phyloP scores from a whole-genome alignment of 1,140 invertebrate genomes.

The Diachasma alloeum region DNA sequence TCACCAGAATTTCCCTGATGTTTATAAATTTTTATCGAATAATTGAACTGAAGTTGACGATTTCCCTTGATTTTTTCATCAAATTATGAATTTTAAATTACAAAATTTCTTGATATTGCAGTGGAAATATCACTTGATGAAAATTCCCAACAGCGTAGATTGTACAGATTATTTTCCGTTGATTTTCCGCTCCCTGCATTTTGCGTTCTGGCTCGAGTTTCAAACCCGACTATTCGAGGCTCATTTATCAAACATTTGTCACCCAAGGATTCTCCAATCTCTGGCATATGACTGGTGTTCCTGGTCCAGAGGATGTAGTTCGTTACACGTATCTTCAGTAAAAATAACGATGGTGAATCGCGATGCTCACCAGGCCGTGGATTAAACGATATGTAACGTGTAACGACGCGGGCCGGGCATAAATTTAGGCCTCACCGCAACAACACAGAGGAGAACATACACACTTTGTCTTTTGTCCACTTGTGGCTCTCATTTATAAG shows the following conservation, averaged over 20 bases:
- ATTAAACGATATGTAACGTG: slow-evolving; percentile 21
- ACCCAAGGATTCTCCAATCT: background rate
- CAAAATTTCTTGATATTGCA: too few relatives aligned
- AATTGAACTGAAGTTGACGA: too few relatives aligned
- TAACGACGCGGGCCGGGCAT: background rate
- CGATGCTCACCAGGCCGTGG: background rate
- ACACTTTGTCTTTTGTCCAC: slow-evolving; percentile 1
- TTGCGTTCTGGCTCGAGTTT: background rate
- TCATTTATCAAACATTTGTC: background rate
- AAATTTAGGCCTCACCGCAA: slow-evolving; percentile 16
- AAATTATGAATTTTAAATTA: too few relatives aligned
- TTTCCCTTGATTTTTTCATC: too few relatives aligned
- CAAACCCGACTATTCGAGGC: background rate
- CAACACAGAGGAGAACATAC: background rate
- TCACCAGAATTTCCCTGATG: too few relatives aligned
- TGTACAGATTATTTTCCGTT: too few relatives aligned
- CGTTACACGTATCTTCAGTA: background rate
- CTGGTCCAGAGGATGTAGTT: background rate
- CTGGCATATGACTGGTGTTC: background rate
- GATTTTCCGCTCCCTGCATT: too few relatives aligned
- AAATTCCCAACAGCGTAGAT: too few relatives aligned
- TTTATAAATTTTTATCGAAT: too few relatives aligned
- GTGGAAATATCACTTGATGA: too few relatives aligned
- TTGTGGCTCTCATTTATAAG: background rate
- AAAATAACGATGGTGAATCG: slow-evolving; percentile 16